These are phyloP conservation scores for Epinephelus fuscoguttatus DNA, from an alignment of 2,113 vertebrate genomes.

Conservation along the genomic window DNA sequence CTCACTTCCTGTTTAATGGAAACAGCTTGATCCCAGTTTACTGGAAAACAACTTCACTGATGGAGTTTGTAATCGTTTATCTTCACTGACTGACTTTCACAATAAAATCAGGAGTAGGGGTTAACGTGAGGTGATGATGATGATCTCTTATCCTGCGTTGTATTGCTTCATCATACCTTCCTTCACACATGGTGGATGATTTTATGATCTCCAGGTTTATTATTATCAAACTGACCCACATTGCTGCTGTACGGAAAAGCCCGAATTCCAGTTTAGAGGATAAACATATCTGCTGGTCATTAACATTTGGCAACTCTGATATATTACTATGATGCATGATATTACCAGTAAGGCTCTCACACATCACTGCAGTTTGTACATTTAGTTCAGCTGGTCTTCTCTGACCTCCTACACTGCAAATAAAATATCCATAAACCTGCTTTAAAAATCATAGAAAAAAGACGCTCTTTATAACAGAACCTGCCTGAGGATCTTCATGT, in stretches of 20 bases:
- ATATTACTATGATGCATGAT: too few relatives aligned
- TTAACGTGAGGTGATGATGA: background rate
- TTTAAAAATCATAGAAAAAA: too few relatives aligned
- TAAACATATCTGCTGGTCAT: background rate
- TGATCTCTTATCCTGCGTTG: background rate
- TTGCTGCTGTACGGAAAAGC: background rate
- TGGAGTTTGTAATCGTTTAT: conserved; percentile 5
- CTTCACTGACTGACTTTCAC: background rate
- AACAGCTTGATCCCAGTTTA: conserved; percentile 1
- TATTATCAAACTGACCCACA: background rate
- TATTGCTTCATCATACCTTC: conserved; percentile 6
- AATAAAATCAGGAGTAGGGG: background rate
- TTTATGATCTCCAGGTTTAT: conserved; percentile 45
- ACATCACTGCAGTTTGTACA: background rate
- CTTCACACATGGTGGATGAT: background rate
- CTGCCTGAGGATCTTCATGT: background rate
- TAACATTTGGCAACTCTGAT: background rate
- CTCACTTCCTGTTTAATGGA: conserved; percentile 38
- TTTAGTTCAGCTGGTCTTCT: background rate
- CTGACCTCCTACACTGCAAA: background rate
- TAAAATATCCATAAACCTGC: background rate
- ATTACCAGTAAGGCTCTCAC: background rate
- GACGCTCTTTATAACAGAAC: too few relatives aligned
- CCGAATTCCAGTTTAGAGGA: background rate
- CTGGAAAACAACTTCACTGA: background rate